A percentile compares a stretch with the other conserved stretches of the same genome.
phyloP scores from a whole-genome alignment of 2,888 invertebrate species.

The Andrena chrysosceles region DNA sequence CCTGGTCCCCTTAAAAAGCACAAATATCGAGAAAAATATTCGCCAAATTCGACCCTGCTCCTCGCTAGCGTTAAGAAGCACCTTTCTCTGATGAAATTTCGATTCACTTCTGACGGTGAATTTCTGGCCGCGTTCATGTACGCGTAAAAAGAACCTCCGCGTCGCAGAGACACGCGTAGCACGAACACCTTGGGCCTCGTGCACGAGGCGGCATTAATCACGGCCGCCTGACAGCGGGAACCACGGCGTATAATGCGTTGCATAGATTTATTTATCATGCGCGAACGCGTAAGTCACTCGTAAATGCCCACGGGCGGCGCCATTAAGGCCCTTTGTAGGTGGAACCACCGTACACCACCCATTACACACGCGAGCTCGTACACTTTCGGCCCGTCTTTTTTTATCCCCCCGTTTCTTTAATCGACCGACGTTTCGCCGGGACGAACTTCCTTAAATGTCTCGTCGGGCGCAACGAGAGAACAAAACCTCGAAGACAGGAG shows the following conservation, averaged over 20 bases:
- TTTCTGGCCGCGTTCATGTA: neutral
- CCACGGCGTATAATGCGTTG: slow-evolving; percentile 78
- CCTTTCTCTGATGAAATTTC: neutral
- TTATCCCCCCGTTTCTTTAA: slow-evolving; percentile 43
- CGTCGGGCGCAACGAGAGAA: slow-evolving; percentile 24
- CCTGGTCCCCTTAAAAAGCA: too few relatives aligned
- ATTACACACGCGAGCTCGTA: slow-evolving; percentile 48
- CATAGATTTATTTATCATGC: slow-evolving; percentile 82
- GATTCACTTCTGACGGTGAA: neutral
- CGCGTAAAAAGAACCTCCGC: neutral
- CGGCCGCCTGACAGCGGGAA: slow-evolving; percentile 75
- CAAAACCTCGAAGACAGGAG: slow-evolving; percentile 54
- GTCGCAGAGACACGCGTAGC: slow-evolving; percentile 32
- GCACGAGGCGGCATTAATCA: slow-evolving; percentile 78
- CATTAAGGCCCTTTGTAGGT: slow-evolving; percentile 72
- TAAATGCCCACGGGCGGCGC: slow-evolving; percentile 73
- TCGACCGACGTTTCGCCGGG: slow-evolving; percentile 44
- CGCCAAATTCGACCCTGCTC: neutral
- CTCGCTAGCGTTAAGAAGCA: neutral
- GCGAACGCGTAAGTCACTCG: slow-evolving; percentile 80
- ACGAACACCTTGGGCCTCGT: slow-evolving; percentile 33
- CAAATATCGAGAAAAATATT: neutral
- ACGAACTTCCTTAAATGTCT: slow-evolving; percentile 62
- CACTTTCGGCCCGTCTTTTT: slow-evolving; percentile 31
- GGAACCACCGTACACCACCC: slow-evolving; percentile 67